Evolutionary conservation across 2,797 vertebrate species (phyloP).

Genomic region (Galaxias olidus): DNA sequence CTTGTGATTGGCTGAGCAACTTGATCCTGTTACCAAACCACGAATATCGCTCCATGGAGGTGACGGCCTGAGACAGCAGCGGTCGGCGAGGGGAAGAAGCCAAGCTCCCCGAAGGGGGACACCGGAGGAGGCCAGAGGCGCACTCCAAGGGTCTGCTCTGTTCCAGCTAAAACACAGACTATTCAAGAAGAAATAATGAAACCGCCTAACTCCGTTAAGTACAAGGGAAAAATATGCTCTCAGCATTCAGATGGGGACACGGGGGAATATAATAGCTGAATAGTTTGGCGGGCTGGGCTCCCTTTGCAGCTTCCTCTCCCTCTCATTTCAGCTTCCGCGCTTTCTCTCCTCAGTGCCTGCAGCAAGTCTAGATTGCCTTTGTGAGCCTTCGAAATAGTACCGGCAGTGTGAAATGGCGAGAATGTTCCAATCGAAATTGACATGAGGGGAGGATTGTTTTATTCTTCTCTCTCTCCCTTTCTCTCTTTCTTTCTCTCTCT

Average conservation of each 20-base stretch:
- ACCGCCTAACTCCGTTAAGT: constrained; percentile 64
- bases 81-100: constrained; percentile 12
- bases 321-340: neutral
- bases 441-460: constrained; percentile 68
- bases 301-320: constrained; percentile 29
- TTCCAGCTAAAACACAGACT: constrained; percentile 67
- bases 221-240: constrained; percentile 54
- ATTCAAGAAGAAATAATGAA: constrained; percentile 68
- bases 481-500: neutral
- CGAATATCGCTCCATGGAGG: constrained; percentile 50
- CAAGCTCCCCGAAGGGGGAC: constrained; percentile 36
- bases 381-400: constrained; percentile 48
- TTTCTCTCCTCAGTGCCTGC: constrained; percentile 45
- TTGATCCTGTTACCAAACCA: constrained; percentile 59
- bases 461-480: constrained; percentile 34
- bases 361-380: constrained; percentile 64
- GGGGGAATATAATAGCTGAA: constrained; percentile 55
- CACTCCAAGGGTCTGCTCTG: constrained; percentile 20
- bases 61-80: constrained; percentile 15
- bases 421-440: constrained; percentile 72
- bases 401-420: constrained; percentile 65
- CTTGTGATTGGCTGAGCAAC: constrained; percentile 38
- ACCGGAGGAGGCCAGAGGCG: constrained; percentile 32
- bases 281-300: constrained; percentile 46
- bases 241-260: constrained; percentile 47